Evolutionary conservation across 2,113 vertebrate genomes (phyloP).

Genomic region (Poeciliopsis turrubarensis): DNA sequence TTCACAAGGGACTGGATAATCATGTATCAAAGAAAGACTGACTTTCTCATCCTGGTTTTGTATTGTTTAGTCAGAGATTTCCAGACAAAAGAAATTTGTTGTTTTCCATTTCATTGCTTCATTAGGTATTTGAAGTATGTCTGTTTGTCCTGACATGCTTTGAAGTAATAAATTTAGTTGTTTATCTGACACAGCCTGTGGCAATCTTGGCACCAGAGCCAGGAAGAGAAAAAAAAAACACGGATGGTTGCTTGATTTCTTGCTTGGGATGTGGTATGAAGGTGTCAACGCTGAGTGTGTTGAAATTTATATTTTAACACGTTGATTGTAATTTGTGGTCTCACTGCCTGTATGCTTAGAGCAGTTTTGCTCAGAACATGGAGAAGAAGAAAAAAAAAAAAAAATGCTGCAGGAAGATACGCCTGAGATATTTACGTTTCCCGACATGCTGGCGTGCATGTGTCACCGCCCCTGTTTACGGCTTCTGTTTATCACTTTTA

Average conservation of each 20-base stretch:
- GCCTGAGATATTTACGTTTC: no score
- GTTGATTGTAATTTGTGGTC: constrained; percentile 23
- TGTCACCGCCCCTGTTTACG: no score
- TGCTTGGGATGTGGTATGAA: constrained; percentile 43
- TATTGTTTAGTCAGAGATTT: neutral
- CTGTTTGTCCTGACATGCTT: constrained; percentile 58
- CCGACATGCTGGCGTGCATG: neutral
- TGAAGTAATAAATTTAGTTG: constrained; percentile 25
- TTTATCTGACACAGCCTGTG: constrained; percentile 48
- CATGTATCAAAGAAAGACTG: no score
- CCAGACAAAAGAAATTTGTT: neutral
- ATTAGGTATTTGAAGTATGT: constrained; percentile 45
- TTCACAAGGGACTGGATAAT: neutral
- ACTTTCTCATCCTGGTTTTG: no score
- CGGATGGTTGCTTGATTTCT: constrained; percentile 30
- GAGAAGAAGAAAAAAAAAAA: neutral
- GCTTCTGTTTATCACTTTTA: neutral
- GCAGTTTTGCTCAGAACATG: neutral
- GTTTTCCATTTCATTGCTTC: constrained; percentile 1
- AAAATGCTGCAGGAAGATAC: neutral
- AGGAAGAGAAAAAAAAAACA: constrained; percentile 17
- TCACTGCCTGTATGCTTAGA: constrained; percentile 9
- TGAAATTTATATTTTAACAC: constrained; percentile 5
- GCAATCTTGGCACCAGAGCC: constrained; percentile 53
- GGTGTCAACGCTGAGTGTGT: constrained; percentile 10